A percentile compares a stretch with the other conserved stretches of the same genome.
Conservation (phyloP, 2,113 vertebrate genomes). For the Poeciliopsis prolifica region DNA sequence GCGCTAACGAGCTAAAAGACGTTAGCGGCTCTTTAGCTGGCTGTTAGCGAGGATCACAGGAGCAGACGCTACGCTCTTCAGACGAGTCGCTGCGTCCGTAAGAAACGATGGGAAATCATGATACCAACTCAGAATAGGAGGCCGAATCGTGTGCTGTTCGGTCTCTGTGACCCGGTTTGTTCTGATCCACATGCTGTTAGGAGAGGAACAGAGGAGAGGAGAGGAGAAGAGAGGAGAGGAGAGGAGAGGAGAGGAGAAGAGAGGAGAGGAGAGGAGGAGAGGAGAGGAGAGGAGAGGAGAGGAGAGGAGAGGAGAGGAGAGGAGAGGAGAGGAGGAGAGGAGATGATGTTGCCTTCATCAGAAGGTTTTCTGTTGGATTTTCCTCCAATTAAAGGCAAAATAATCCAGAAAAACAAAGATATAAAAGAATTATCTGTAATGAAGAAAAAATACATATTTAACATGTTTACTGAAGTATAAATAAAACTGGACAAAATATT, state of each 20-base stretch:
- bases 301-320: too few relatives aligned
- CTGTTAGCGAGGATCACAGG: slow-evolving; percentile 46
- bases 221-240: too few relatives aligned
- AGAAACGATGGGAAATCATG: slow-evolving; percentile 29
- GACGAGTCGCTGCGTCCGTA: slow-evolving; percentile 31
- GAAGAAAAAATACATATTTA: neutral
- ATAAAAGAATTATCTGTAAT: neutral
- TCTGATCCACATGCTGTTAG: neutral
- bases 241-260: too few relatives aligned
- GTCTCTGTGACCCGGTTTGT: too few relatives aligned
- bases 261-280: too few relatives aligned
- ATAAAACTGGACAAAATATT: neutral
- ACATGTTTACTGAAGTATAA: neutral
- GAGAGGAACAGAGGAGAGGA: too few relatives aligned
- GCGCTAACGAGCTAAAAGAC: slow-evolving; percentile 57
- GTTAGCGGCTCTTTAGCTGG: slow-evolving; percentile 58
- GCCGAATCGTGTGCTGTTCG: neutral
- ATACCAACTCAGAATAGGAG: slow-evolving; percentile 17
- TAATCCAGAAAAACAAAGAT: neutral
- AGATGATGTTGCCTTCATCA: slow-evolving; percentile 11
- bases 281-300: too few relatives aligned
- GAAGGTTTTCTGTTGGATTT: neutral
- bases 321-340: too few relatives aligned
- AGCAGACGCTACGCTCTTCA: slow-evolving; percentile 36
- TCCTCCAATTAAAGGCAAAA: neutral